Base-by-base conservation (phyloP, 2,888 invertebrate species). In the Hartigia nigra region DNA sequence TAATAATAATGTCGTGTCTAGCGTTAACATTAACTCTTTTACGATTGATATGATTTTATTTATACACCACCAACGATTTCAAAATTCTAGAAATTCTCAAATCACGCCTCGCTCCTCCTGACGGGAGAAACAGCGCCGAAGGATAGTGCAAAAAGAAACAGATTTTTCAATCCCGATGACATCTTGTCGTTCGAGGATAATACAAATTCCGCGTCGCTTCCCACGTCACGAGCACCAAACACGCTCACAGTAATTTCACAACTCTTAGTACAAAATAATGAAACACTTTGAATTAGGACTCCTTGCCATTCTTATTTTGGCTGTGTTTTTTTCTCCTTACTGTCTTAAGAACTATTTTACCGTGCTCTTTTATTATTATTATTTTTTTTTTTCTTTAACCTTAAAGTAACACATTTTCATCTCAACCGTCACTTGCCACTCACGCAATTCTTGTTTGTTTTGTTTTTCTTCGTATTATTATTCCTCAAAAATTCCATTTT, bases 41-140 rank as follows among this genome's bases (percentile, higher is more conserved):
- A 88, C 88, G 89, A 90, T 88, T 91, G 91, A 91, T 91, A 91
- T 91, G 91, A 89, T 87, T 91, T 90, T 88, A 89, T 91, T 91
- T 91, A 90, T 91, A 90, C 90, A 91, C 83, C 85, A 84, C 84
- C 83, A 77, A 76, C 78, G 81, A 83, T 83, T 83, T 80, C 81
- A 78, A 72, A 31, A 72, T 55, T 55, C 55, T 55, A 55, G 55
- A 55, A 55, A 55, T 55, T 55, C 23, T 23, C 55, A 5, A 23
- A 55, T 55, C 23, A 72, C 72, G 31, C 31, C 23, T 72, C 9
- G 12, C 31, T 34, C 9, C 72, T 31, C 12, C 55, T 23, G 55
- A 55, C 55, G 55, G 23, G 55, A 55, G 23, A 23, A 55, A 23
- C 9, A 5, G 23, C 23, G 14, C 55, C 9, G 23, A 2, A 55